Percentiles rank a stretch among this genome's conserved stretches.
Conservation (phyloP, 2,797 vertebrate genomes). For the Myoxocephalus aenaeus region DNA sequence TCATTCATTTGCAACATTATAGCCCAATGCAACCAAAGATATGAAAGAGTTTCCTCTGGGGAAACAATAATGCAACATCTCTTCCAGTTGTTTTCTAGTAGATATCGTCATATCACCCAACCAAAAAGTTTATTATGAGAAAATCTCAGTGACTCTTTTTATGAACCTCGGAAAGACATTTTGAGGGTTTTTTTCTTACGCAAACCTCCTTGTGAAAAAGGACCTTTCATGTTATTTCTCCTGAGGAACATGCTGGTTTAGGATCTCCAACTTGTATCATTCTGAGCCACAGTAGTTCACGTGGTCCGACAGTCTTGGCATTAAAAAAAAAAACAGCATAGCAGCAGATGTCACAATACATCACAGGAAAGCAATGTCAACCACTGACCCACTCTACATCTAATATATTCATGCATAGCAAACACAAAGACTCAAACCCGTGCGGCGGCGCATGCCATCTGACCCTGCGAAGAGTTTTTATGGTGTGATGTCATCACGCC, state of each 20-base stretch:
- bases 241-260: slow-evolving; percentile 6
- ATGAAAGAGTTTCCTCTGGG: not conserved
- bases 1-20: slow-evolving; percentile 32
- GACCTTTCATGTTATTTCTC: slow-evolving; percentile 3
- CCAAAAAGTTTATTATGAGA: not conserved
- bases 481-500: slow-evolving; percentile 84
- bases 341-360: slow-evolving; percentile 74
- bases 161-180: not conserved
- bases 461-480: slow-evolving; percentile 77
- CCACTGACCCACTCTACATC: slow-evolving; percentile 70
- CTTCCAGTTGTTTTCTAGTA: not conserved
- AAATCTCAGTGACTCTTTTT: not conserved
- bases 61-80: not conserved
- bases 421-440: slow-evolving; percentile 70
- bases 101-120: not conserved
- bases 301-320: slow-evolving; percentile 11
- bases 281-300: slow-evolving; percentile 37
- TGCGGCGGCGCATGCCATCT: slow-evolving; percentile 60
- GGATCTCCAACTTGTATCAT: slow-evolving; percentile 12
- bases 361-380: slow-evolving; percentile 78
- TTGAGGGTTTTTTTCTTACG: not conserved
- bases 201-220: slow-evolving; percentile 7
- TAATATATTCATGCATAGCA: slow-evolving; percentile 82
- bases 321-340: slow-evolving; percentile 38
- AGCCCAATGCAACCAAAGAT: not conserved